A percentile compares a stretch with the other conserved stretches of the same genome.
Conservation (phyloP, 30 jellyfish, hydroid and myxozoan species). For the Turritopsis rubra region DNA sequence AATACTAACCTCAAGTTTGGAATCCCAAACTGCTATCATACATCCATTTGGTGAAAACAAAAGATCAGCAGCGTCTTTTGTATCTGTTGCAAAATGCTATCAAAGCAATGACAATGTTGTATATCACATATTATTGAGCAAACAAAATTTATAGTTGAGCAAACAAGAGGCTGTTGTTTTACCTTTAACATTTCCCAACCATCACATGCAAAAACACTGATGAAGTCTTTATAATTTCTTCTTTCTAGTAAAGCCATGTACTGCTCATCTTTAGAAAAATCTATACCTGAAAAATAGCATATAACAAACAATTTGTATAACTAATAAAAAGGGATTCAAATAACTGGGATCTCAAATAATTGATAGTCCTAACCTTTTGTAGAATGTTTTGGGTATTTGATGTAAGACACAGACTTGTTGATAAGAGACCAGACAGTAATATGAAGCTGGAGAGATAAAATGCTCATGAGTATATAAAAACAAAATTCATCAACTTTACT, state of each 20-base stretch:
- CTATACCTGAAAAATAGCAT: conserved; percentile 56
- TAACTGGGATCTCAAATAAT: too few species aligned
- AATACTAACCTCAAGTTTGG: conserved; percentile 87
- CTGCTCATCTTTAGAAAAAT: conserved; percentile 74
- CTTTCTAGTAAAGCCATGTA: conserved; percentile 89
- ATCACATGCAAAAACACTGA: conserved; percentile 69
- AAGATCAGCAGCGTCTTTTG: conserved; percentile 80
- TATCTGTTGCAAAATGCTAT: conserved; percentile 90
- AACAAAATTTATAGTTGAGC: too few species aligned
- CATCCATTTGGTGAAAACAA: conserved; percentile 92
- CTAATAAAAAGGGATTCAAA: too few species aligned
- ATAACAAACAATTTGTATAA: too few species aligned
- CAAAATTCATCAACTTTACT: background rate
- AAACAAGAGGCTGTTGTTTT: background rate
- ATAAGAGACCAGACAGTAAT: conserved; percentile 93
- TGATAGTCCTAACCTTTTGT: too few species aligned
- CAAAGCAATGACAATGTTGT: background rate
- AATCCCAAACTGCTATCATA: conserved; percentile 89
- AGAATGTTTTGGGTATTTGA: conserved; percentile 84
- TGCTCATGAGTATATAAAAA: background rate
- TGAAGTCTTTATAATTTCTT: conserved; percentile 68
- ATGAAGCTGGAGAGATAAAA: conserved; percentile 51
- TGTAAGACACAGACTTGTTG: conserved; percentile 76
- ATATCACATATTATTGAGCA: background rate
- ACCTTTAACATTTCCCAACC: conserved; percentile 91